phyloP scores from a whole-genome alignment of 2,113 vertebrate species.

The Poeciliopsis turrubarensis region DNA sequence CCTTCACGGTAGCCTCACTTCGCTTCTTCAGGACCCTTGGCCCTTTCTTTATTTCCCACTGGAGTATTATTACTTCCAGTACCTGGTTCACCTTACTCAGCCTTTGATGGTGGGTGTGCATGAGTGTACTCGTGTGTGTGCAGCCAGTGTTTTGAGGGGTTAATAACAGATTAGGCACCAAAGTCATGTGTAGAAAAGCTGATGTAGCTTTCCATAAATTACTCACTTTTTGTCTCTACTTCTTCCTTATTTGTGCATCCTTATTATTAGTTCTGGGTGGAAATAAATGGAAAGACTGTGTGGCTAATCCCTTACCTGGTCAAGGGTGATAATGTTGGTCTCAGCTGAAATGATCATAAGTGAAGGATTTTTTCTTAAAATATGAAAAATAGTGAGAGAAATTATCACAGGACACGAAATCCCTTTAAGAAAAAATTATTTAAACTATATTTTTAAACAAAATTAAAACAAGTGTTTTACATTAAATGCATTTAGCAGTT shows the following conservation, averaged over 20 bases:
- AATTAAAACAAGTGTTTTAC: too few species aligned
- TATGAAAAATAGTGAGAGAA: too few species aligned
- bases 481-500: too few species aligned
- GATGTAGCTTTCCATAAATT: conserved; percentile 71
- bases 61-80: conserved; percentile 40
- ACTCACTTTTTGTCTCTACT: conserved; percentile 62
- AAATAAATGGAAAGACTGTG: conserved; percentile 50
- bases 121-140: conserved; percentile 2
- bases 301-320: conserved; percentile 60
- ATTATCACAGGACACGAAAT: too few species aligned
- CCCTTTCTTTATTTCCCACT: conserved; percentile 66
- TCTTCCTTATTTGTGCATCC: conserved; percentile 40
- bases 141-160: conserved; percentile 26
- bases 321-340: conserved; percentile 51
- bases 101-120: conserved; percentile 33
- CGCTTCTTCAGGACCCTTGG: conserved; percentile 32
- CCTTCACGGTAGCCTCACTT: conserved; percentile 54
- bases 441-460: too few species aligned
- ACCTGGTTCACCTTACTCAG: conserved; percentile 40
- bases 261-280: conserved; percentile 51
- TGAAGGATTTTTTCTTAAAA: conserved; percentile 6
- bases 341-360: conserved; percentile 42
- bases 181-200: conserved; percentile 41
- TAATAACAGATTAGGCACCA: conserved; percentile 69
- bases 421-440: too few species aligned